Evolutionary conservation across 1,140 invertebrate genomes (phyloP).

Genomic region (Rhopalosiphum padi): DNA sequence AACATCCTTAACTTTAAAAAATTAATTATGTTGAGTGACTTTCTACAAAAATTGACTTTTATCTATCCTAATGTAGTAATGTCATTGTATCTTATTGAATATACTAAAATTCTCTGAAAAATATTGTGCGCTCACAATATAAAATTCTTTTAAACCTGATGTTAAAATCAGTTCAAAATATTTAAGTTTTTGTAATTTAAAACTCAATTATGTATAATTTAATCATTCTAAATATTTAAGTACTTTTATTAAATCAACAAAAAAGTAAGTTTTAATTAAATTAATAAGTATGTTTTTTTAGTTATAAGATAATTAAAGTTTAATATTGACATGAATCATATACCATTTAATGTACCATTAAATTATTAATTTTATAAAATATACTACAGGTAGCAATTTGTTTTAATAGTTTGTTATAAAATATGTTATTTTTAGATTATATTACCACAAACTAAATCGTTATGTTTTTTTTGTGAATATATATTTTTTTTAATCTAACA

Average conservation of each 20-base stretch:
- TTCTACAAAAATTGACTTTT: neutral
- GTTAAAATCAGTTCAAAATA: neutral
- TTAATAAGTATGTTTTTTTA: neutral
- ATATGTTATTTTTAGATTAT: neutral
- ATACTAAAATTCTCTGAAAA: neutral
- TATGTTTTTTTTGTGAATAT: too few species aligned
- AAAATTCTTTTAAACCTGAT: neutral
- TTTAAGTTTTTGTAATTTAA: neutral
- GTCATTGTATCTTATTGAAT: neutral
- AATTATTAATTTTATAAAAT: neutral
- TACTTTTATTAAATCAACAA: neutral
- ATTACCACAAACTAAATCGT: too few species aligned
- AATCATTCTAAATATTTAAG: neutral
- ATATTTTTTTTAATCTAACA: too few species aligned
- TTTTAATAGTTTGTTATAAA: neutral
- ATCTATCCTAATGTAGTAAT: neutral
- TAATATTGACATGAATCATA: neutral
- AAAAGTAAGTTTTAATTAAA: neutral
- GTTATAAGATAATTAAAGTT: neutral
- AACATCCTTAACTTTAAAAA: neutral
- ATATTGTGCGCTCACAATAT: neutral
- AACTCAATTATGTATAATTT: neutral
- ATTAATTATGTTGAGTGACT: neutral
- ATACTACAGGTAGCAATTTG: neutral
- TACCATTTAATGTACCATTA: neutral